Evolutionary conservation across 2,797 vertebrate species (phyloP), one percentile per base, ranked within the genome.

Genomic region (Cyprinella venusta): DNA sequence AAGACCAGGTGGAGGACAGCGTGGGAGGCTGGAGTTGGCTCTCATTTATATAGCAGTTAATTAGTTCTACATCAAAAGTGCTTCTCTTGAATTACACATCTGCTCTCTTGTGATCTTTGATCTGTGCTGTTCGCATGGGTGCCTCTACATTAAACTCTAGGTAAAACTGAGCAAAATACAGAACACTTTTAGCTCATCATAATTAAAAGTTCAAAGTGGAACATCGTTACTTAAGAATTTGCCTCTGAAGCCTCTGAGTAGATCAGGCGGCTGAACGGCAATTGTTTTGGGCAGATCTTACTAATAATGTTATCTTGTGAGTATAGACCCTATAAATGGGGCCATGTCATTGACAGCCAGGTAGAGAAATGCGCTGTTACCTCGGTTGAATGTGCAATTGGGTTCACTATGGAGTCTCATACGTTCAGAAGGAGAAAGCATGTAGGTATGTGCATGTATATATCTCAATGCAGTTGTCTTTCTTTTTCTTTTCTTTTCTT

Each of bases 361-460:
- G 78, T 59, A 64, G 76, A 50, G 52, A 79, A 80, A 86, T 89
- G 89, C 70, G 77, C 80, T 87, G 84, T 90, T 56, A 79, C 85
- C 81, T 88, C 77, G 24, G 83, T 88, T 87, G 81, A 86, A 79
- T 88, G 88, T 89, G 91, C 45, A 88, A 88, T 91, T 94, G 93
- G 90, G 88, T 88, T 87, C 30, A 86, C 85, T 88, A 95, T 95
- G 94, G 95, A 96, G 84, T 82, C 92, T 64, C 92, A 92, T 76
- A 86, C 91, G 19, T 93, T 90, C 79, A 93, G 92, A 90, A 93
- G 90, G 89, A 95, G 90, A 92, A 94, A 92, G 90, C 91, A 93
- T 90, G 90, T 92, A 93, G 95, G 95, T 96, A 95, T 63, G 94
- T 93, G 81, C 38, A 65, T 38, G 81, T 36, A 65, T 42, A 67